Evolutionary conservation across 2,113 vertebrate species (phyloP).

Genomic region (Megaceryle torquata): DNA sequence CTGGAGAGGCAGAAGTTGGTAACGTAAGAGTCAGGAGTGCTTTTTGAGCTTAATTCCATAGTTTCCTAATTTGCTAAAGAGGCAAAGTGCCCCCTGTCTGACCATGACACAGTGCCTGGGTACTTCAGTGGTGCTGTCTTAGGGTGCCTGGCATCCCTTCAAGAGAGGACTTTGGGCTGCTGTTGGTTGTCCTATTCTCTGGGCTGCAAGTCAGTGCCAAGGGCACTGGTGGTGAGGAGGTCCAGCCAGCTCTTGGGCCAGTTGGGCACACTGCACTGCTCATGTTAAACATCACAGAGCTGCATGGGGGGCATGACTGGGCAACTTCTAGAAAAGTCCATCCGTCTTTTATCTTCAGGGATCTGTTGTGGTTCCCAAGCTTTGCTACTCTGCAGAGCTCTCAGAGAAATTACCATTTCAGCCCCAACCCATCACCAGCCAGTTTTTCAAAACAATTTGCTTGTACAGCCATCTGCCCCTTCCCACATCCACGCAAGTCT

Average conservation of each 20-base stretch:
- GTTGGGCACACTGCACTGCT: not conserved
- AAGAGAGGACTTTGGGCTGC: not conserved
- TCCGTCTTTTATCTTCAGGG: not conserved
- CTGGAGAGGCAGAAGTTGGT: not conserved
- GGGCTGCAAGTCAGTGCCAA: accelerated
- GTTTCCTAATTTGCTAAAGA: not conserved
- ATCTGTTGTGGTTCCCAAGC: not conserved
- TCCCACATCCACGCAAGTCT: not conserved
- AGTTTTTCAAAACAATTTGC: not conserved
- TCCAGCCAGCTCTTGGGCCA: not conserved
- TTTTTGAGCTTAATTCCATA: not conserved
- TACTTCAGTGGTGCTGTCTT: not conserved
- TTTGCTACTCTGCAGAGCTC: not conserved
- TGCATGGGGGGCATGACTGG: accelerated
- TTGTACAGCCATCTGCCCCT: not conserved
- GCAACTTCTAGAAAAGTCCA: not conserved
- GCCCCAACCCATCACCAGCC: not conserved
- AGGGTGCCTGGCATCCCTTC: not conserved
- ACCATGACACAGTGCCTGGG: not conserved
- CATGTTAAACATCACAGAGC: not conserved
- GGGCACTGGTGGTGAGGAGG: not conserved
- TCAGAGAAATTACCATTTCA: not conserved
- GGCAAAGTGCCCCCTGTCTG: not conserved
- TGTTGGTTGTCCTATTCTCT: not conserved
- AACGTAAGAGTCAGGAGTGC: not conserved